Evolutionary conservation across 1,140 invertebrate genomes (phyloP).

Genomic region (Linepithema humile): DNA sequence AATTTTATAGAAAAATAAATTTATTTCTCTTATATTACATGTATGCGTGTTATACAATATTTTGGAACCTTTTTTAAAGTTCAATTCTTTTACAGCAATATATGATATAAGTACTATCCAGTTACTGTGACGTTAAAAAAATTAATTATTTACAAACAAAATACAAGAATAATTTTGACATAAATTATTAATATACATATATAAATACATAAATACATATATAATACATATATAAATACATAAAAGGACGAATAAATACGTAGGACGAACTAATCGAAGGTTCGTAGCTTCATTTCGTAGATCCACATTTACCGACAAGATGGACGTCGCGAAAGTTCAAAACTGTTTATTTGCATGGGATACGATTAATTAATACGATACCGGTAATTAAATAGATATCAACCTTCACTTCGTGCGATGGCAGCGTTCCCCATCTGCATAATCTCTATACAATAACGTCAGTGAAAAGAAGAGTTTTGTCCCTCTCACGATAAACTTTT

Average conservation of each 20-base stretch:
- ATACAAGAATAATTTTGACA: neutral
- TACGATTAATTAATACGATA: constrained; percentile 70
- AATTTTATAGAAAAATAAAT: too few relatives aligned
- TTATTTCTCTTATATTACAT: too few relatives aligned
- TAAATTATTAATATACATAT: neutral
- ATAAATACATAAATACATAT: too few relatives aligned
- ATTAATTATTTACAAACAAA: neutral
- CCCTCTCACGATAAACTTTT: constrained; percentile 62
- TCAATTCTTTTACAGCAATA: too few relatives aligned
- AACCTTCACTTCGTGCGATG: constrained; percentile 65
- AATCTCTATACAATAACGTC: constrained; percentile 79
- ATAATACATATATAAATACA: too few relatives aligned
- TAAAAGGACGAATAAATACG: too few relatives aligned
- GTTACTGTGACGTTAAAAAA: neutral
- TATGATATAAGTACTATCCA: too few relatives aligned
- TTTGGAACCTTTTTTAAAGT: too few relatives aligned
- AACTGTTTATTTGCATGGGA: constrained; percentile 35
- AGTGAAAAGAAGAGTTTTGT: constrained; percentile 44
- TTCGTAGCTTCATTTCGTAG: neutral
- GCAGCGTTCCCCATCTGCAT: constrained; percentile 76
- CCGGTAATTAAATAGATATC: constrained; percentile 79
- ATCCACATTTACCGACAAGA: neutral
- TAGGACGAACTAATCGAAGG: neutral
- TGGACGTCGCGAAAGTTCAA: constrained; percentile 30
- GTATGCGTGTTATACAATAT: too few relatives aligned